Evolutionary conservation across 1,140 invertebrate genomes (phyloP).

Genomic region (Neodiprion fabricii): DNA sequence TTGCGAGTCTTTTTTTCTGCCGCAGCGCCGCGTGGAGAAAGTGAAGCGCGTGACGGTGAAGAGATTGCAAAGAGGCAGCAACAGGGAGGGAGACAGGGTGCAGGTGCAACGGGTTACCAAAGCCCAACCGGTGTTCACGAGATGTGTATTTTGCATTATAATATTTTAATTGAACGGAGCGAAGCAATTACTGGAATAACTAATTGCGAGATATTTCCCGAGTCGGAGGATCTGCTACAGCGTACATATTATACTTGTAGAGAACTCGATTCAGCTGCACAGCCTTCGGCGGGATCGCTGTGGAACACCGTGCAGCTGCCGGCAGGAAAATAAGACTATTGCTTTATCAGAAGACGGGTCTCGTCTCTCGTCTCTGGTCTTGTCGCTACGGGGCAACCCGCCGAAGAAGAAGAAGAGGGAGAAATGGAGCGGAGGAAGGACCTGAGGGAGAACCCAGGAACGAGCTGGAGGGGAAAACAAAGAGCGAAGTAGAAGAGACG

Average conservation of each 20-base stretch:
- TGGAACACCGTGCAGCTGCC: too few species aligned
- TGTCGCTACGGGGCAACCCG: constrained; percentile 1
- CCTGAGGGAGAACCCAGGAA: constrained; percentile 9
- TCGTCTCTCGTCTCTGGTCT: neutral
- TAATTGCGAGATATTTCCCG: too few species aligned
- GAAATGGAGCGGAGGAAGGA: constrained; percentile 8
- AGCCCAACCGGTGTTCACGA: too few species aligned
- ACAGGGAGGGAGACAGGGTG: too few species aligned
- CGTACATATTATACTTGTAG: too few species aligned
- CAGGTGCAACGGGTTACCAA: too few species aligned
- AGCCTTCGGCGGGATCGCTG: too few species aligned
- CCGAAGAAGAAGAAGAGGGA: constrained; percentile 5
- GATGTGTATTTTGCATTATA: too few species aligned
- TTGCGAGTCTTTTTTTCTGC: neutral
- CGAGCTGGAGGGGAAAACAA: neutral
- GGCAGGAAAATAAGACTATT: constrained; percentile 39
- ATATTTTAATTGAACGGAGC: too few species aligned
- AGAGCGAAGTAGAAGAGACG: constrained; percentile 11
- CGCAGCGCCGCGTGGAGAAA: neutral
- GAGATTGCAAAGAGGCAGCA: neutral
- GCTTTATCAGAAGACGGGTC: constrained; percentile 34
- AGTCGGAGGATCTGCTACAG: too few species aligned
- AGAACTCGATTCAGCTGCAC: too few species aligned
- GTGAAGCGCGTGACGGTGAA: neutral
- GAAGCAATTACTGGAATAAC: too few species aligned